These are phyloP conservation scores for Heliangelus exortis DNA, from an alignment of 2,797 vertebrate species.

Conservation along the genomic window DNA sequence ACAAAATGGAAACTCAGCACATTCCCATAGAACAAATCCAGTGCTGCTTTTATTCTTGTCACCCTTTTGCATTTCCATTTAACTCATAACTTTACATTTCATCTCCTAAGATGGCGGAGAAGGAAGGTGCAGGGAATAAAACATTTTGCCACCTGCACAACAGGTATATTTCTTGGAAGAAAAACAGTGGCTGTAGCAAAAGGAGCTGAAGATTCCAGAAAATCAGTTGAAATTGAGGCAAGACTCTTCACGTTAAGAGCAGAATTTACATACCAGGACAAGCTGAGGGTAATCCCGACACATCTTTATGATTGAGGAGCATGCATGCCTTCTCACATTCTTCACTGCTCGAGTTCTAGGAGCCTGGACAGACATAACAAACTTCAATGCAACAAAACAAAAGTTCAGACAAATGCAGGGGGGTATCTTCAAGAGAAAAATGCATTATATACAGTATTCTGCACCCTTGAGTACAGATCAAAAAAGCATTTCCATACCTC, in stretches of 20 bases:
- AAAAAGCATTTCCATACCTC: not conserved
- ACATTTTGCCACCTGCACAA: not conserved
- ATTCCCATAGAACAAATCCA: not conserved
- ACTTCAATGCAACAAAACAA: conserved; percentile 39
- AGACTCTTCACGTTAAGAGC: not conserved
- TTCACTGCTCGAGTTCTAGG: conserved; percentile 91
- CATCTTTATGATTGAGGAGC: conserved; percentile 94
- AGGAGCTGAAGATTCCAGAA: not conserved
- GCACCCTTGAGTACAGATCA: not conserved
- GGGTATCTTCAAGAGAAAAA: conserved; percentile 12
- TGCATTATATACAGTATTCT: not conserved
- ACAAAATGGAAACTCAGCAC: not conserved
- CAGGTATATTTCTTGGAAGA: not conserved
- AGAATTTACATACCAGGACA: conserved; percentile 83
- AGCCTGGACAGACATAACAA: conserved; percentile 78
- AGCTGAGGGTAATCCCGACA: conserved; percentile 93
- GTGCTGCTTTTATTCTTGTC: not conserved
- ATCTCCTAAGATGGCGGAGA: not conserved
- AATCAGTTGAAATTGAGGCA: not conserved
- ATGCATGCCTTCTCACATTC: conserved; percentile 94
- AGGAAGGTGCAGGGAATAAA: not conserved
- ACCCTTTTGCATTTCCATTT: not conserved
- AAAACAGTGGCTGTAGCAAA: not conserved
- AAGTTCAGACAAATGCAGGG: conserved; percentile 44
- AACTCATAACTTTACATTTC: not conserved